Evolutionary conservation across 2,797 vertebrate genomes (phyloP).

Genomic region (Pangasius krempfi): DNA sequence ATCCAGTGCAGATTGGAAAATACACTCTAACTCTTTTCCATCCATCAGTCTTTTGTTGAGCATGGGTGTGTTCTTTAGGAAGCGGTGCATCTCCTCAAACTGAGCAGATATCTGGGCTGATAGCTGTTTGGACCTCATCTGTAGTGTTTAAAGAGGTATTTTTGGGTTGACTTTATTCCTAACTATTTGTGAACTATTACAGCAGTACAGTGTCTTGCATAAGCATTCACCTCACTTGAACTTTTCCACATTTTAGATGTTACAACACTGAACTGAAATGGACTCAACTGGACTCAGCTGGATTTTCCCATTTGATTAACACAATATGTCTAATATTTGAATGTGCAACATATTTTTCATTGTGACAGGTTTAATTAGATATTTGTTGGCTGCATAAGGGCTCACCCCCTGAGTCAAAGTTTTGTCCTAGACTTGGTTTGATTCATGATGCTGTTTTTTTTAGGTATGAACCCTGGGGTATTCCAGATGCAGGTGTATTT

Average conservation of each 20-base stretch:
- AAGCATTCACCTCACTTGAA: neutral
- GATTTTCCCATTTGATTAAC: neutral
- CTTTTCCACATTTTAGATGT: neutral
- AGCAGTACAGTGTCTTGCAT: neutral
- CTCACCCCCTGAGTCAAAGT: neutral
- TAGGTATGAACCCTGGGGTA: neutral
- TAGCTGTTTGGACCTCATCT: conserved; percentile 24
- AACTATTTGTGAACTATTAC: neutral
- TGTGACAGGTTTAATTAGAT: neutral
- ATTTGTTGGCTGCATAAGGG: neutral
- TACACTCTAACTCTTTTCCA: conserved; percentile 9
- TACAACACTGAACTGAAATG: neutral
- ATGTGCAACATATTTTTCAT: neutral
- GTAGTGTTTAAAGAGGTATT: neutral
- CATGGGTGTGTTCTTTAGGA: conserved; percentile 26
- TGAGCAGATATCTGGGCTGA: conserved; percentile 34
- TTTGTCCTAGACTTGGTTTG: neutral
- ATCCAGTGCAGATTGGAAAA: conserved; percentile 22
- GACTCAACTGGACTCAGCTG: neutral
- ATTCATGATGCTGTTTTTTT: neutral
- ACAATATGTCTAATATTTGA: neutral
- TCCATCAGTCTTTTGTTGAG: conserved; percentile 26
- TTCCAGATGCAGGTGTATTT: neutral
- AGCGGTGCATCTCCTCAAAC: conserved; percentile 48
- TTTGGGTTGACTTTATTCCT: neutral